phyloP scores from a whole-genome alignment of 1,140 invertebrate species.

The Melitaea cinxia region DNA sequence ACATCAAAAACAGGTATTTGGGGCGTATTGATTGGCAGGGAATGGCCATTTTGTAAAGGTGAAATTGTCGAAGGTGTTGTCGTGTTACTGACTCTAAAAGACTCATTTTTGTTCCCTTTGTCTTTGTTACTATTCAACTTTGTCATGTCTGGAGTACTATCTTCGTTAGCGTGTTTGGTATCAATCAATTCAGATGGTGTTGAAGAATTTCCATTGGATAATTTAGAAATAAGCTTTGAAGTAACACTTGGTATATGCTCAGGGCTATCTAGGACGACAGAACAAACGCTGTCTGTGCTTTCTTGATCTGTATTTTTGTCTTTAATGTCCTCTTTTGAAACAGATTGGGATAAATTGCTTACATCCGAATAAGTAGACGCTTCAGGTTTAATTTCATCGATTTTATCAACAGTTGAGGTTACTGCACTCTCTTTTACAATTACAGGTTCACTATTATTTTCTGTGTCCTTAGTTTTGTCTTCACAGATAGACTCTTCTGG shows the following conservation, averaged over 20 bases:
- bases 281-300: slow-evolving; percentile 67
- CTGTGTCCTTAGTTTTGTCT: slow-evolving; percentile 39
- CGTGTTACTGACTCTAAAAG: slow-evolving; percentile 63
- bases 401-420: slow-evolving; percentile 45
- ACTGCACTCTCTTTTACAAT: slow-evolving; percentile 55
- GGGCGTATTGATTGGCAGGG: slow-evolving; percentile 62
- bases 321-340: slow-evolving; percentile 46
- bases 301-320: slow-evolving; percentile 66
- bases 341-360: slow-evolving; percentile 50
- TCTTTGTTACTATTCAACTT: slow-evolving; percentile 60
- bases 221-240: slow-evolving; percentile 71
- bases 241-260: slow-evolving; percentile 62
- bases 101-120: slow-evolving; percentile 63
- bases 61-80: slow-evolving; percentile 78
- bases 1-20: slow-evolving; percentile 73
- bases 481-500: slow-evolving; percentile 29
- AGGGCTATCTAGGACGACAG: slow-evolving; percentile 63
- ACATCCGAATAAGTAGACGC: slow-evolving; percentile 56
- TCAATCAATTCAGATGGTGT: slow-evolving; percentile 59
- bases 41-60: slow-evolving; percentile 75
- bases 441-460: slow-evolving; percentile 58
- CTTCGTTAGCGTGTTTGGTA: slow-evolving; percentile 44
- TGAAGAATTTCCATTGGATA: slow-evolving; percentile 75
- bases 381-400: slow-evolving; percentile 55
- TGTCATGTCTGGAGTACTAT: slow-evolving; percentile 62